Base-by-base conservation (phyloP, 2,797 vertebrate genomes). In the Cottoperca gobio region DNA sequence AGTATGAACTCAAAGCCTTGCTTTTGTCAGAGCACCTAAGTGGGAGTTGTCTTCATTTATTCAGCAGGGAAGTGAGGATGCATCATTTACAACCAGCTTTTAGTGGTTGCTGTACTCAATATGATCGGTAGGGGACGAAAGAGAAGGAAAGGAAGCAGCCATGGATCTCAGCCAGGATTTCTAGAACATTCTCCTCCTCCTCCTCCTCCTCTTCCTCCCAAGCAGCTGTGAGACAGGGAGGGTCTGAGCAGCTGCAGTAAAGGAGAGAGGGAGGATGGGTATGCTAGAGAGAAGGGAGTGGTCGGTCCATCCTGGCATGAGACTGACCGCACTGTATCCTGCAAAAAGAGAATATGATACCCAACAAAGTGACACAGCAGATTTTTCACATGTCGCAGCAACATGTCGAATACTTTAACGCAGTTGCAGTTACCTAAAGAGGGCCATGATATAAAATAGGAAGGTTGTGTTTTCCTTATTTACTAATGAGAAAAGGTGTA, bases 231-330 rank as follows among this genome's bases (percentile, higher is more conserved):
- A 82, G 35, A 67, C 73, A 58, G 83, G 83, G 76, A 81, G 83
- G 61, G 88, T 80, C 67, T 54, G 84, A 88, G 89, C 93, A 94
- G 91, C 92, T 94, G 92, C 75, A 62, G 64, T 73, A 80, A 82
- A 85, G 63, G 78, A 86, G 76, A 72, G 75, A 79, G 63, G 82
- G 76, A 85, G 74, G 89, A 82, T 82, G 83, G 84, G 86, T 88
- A 89, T 85, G 82, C 55, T 79, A 0, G 55, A 37, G 69, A 71
- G 76, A 84, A 81, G 89, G 92, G 81, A 89, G 89, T 81, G 87
- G 88, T 92, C 89, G 87, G 87, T 91, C 89, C 88, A 83, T 57
- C 48, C 19, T 70, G 66, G 71, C 76, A 72, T 81, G 65, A 73
- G 81, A 78, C 24, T 46, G 69, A 66, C 61, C 17, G 19, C 72